Evolutionary conservation across 2,113 vertebrate genomes (phyloP), one percentile per base, ranked within the genome.

Genomic region (Pelvicachromis taeniatus): DNA sequence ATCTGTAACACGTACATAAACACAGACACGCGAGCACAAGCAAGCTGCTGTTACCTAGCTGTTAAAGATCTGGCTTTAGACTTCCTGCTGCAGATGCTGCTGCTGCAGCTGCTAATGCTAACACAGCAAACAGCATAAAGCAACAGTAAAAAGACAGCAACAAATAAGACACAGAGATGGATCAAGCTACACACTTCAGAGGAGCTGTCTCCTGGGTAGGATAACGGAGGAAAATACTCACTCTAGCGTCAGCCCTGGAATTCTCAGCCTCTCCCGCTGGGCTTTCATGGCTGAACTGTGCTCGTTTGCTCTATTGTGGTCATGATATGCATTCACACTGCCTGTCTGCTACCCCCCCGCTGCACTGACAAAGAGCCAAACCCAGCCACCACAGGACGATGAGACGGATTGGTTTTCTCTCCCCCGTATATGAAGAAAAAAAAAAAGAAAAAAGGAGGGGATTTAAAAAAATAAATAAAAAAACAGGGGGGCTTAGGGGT

Each of bases 231-330:
- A 95, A 95, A 96, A 99, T 99, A 99, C 99, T 99, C 97, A 99
- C 99, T 99, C 99, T 95, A 99, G 97, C 95, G 99, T 99, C 98
- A 99, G 97, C 95, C 99, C 99, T 80, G 99, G 98, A 97, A 99
- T 99, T 95, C 99, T 97, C 89, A 99, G 98, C 94, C 99, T 97
- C 95, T 99, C 99, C 96, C 98, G 97, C 96, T 99, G 99, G 96
- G 98, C 97, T 99, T 98, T 99, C 99, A 99, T 99, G 97, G 96
- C 96, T 97, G 96, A 95, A 94, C 92, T 87, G 94, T 95, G 96
- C 94, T 96, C 95, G 85, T 96, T 96, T 95, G 96, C 96, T 96
- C 97, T 97, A 97, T 97, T 97, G 98, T 97, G 96, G 97, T 95
- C 97, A 96, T 97, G 97, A 97, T 97, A 97, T 95, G 94, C 91